Conservation (phyloP, 1,140 invertebrate genomes). For the Trichogramma pretiosum region DNA sequence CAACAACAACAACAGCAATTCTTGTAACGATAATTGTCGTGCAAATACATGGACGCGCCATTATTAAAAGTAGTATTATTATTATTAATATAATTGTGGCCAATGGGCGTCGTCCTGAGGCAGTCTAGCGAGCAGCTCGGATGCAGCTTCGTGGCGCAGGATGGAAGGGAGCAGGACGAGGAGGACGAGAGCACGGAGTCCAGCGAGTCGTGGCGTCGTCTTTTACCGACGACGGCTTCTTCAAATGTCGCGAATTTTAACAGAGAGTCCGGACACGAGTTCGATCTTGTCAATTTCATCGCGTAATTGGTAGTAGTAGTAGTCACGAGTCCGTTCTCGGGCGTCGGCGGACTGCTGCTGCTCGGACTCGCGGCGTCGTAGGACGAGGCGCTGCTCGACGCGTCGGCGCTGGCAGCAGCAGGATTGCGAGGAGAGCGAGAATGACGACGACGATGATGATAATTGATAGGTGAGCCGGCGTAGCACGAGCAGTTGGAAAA, state of each 20-base stretch:
- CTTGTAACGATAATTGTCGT: too few relatives aligned
- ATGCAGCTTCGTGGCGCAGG: constrained; percentile 7
- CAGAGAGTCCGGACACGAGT: constrained; percentile 7
- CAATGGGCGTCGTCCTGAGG: constrained; percentile 6
- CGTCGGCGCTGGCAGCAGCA: constrained; percentile 11
- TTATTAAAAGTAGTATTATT: too few relatives aligned
- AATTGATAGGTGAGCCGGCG: too few relatives aligned
- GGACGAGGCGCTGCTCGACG: not conserved
- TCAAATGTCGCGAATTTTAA: not conserved
- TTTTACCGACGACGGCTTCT: not conserved
- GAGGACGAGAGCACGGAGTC: not conserved
- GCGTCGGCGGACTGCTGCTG: not conserved
- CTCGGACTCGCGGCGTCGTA: not conserved
- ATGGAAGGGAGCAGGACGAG: not conserved
- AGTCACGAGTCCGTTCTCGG: not conserved
- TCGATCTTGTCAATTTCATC: not conserved
- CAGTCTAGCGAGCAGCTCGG: constrained; percentile 18
- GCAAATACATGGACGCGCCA: too few relatives aligned
- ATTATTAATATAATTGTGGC: too few relatives aligned
- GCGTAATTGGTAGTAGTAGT: not conserved
- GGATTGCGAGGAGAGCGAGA: too few relatives aligned
- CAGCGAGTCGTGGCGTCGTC: constrained; percentile 1
- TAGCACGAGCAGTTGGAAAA: constrained; percentile 37
- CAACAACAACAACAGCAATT: not conserved
- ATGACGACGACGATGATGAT: too few relatives aligned